Conservation (phyloP, 2,113 vertebrate genomes). For the Ammodytes dubius region DNA sequence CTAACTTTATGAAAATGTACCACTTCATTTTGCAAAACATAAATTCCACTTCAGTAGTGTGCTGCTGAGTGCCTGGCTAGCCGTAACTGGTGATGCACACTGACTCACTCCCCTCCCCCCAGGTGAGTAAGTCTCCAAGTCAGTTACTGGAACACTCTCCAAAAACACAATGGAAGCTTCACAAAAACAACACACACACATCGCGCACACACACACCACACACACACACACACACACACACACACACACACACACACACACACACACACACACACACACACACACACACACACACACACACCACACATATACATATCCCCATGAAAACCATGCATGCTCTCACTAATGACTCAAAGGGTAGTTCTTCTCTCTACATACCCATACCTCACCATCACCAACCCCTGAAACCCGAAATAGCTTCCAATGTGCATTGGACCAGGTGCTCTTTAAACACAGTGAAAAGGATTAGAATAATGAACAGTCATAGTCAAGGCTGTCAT, state of each 20-base stretch:
- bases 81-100: constrained; percentile 86
- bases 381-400: constrained; percentile 45
- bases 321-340: constrained; percentile 56
- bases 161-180: constrained; percentile 73
- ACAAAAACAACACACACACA: neutral
- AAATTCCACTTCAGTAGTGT: constrained; percentile 37
- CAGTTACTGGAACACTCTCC: constrained; percentile 87
- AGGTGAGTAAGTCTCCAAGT: constrained; percentile 84
- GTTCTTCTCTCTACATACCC: constrained; percentile 50
- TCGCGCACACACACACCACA: constrained; percentile 17
- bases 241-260: constrained; percentile 25
- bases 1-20: neutral
- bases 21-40: constrained; percentile 23
- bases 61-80: constrained; percentile 72
- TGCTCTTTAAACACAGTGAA: constrained; percentile 67
- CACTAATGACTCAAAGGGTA: constrained; percentile 60
- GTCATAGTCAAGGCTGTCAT: constrained; percentile 69
- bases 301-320: constrained; percentile 20
- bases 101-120: constrained; percentile 87
- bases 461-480: constrained; percentile 71
- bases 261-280: constrained; percentile 26
- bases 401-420: constrained; percentile 68
- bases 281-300: constrained; percentile 29
- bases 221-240: constrained; percentile 8
- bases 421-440: constrained; percentile 56